Percentiles rank a stretch among this genome's conserved stretches.
These are phyloP conservation scores for Drosophila limbata DNA, from an alignment of 2,888 invertebrate genomes.

Conservation along the genomic window DNA sequence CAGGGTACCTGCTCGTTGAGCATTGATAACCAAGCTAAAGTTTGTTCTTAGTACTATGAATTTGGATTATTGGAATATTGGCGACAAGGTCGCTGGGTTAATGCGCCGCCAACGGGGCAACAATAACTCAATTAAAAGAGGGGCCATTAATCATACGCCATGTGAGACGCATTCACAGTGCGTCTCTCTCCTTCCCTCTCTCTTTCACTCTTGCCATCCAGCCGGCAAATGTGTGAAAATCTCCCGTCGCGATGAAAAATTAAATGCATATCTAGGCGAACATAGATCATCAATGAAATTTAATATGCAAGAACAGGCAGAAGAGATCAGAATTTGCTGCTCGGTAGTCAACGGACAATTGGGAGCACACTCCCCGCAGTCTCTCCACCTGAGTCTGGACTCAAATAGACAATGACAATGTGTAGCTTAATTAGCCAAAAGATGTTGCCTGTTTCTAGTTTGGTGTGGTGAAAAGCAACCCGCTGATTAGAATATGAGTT, in stretches of 20 bases:
- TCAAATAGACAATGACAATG: conserved; percentile 70
- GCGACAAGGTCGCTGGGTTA: conserved; percentile 79
- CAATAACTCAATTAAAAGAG: conserved; percentile 80
- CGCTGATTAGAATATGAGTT: conserved; percentile 73
- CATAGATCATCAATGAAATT: conserved; percentile 83
- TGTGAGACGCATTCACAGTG: conserved; percentile 46
- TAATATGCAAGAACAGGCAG: conserved; percentile 71
- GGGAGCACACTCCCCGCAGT: conserved; percentile 47
- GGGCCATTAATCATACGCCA: conserved; percentile 78
- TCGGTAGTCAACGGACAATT: conserved; percentile 35
- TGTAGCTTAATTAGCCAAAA: conserved; percentile 81
- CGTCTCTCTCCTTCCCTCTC: neutral
- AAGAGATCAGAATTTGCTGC: conserved; percentile 21
- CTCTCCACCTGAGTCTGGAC: neutral
- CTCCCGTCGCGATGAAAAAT: conserved; percentile 82
- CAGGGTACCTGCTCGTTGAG: neutral
- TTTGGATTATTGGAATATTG: conserved; percentile 33
- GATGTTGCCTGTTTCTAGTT: conserved; percentile 54
- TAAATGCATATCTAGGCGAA: conserved; percentile 76
- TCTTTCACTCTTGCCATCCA: neutral
- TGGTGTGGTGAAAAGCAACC: conserved; percentile 31
- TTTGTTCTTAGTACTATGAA: conserved; percentile 21
- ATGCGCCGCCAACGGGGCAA: conserved; percentile 60
- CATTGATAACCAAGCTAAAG: neutral
- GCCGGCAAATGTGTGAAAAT: conserved; percentile 80